Percentiles rank a stretch among this genome's conserved stretches.
Evolutionary conservation across 2,888 invertebrate genomes (phyloP).

Genomic region (Unio delphinus): DNA sequence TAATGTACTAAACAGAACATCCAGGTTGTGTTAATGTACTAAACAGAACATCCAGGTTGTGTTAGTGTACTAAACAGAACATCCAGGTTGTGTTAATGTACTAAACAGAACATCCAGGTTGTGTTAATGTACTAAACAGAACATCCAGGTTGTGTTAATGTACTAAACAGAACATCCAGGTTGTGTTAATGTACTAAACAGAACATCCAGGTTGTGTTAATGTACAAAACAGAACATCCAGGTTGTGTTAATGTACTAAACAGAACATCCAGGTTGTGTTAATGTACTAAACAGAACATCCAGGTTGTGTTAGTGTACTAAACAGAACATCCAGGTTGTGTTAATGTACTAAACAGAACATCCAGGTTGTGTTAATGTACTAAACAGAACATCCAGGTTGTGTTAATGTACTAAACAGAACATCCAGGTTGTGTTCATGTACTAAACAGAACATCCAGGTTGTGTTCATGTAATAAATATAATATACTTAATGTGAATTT

Average conservation of each 20-base stretch:
- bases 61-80: too few relatives aligned
- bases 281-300: background rate
- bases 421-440: too few relatives aligned
- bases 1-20: background rate
- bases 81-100: background rate
- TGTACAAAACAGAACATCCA: background rate
- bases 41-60: too few relatives aligned
- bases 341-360: background rate
- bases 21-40: background rate
- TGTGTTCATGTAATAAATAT: too few relatives aligned
- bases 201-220: background rate
- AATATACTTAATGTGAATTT: too few relatives aligned
- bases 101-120: too few relatives aligned
- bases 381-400: background rate
- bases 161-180: background rate
- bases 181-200: too few relatives aligned
- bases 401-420: background rate
- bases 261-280: background rate
- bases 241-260: too few relatives aligned
- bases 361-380: too few relatives aligned
- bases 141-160: background rate
- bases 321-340: too few relatives aligned
- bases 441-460: background rate
- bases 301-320: too few relatives aligned
- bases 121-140: too few relatives aligned